Conservation (phyloP, 1,140 invertebrate genomes). For the Melitaea cinxia region DNA sequence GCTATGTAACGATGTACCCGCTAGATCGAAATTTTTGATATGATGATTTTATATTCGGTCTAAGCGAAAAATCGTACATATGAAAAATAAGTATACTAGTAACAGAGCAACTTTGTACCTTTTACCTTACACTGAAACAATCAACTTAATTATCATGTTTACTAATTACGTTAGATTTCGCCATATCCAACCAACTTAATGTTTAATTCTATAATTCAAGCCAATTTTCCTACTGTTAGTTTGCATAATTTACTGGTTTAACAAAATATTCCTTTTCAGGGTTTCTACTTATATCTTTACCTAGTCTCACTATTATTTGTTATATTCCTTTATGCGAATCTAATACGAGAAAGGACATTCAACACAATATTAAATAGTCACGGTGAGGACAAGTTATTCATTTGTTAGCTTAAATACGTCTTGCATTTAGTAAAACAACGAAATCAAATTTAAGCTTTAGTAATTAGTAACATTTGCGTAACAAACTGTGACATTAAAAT, state of each 20-base stretch:
- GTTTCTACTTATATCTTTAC: conserved; percentile 93
- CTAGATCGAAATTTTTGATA: too few relatives aligned
- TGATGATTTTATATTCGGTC: too few relatives aligned
- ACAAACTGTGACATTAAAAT: conserved; percentile 80
- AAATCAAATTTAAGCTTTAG: conserved; percentile 42
- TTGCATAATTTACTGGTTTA: background rate
- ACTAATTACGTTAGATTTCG: too few relatives aligned
- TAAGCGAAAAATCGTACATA: too few relatives aligned
- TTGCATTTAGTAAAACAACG: conserved; percentile 38
- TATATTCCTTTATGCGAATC: conserved; percentile 89
- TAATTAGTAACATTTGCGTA: conserved; percentile 76
- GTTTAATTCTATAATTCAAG: background rate
- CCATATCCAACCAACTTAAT: too few relatives aligned
- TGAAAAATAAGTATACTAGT: too few relatives aligned
- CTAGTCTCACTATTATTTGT: conserved; percentile 89
- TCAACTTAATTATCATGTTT: too few relatives aligned
- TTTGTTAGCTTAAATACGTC: conserved; percentile 31
- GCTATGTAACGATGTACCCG: too few relatives aligned
- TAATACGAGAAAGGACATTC: conserved; percentile 72
- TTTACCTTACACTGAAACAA: too few relatives aligned
- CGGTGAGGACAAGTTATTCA: conserved; percentile 51
- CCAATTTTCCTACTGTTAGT: background rate
- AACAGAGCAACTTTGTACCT: too few relatives aligned
- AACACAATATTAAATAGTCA: conserved; percentile 66
- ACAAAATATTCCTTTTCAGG: conserved; percentile 81